These are phyloP conservation scores for Sitta carolinensis DNA, from an alignment of 2,797 vertebrate genomes.

Conservation along the genomic window DNA sequence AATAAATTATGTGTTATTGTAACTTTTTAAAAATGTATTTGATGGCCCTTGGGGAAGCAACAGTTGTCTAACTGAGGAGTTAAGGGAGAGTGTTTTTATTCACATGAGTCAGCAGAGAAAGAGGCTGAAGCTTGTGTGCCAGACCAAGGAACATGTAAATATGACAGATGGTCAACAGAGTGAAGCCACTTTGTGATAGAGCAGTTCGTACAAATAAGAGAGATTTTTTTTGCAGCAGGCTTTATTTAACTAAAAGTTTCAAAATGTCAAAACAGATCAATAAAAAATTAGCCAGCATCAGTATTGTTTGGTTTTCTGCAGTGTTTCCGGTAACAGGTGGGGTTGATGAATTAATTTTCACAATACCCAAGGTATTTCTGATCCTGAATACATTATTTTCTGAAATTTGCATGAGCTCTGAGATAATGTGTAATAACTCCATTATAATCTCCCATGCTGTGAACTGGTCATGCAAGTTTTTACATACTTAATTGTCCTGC, in stretches of 20 bases:
- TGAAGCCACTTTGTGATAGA: neutral
- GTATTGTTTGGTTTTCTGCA: neutral
- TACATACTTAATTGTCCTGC: neutral
- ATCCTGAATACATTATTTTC: slow-evolving; percentile 25
- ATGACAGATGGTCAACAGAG: neutral
- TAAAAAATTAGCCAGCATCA: neutral
- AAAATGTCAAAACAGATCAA: neutral
- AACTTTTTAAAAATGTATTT: neutral
- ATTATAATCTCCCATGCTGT: slow-evolving; percentile 35
- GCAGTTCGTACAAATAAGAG: neutral
- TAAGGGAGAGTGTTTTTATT: slow-evolving; percentile 28
- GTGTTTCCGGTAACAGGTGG: neutral
- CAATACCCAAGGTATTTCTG: neutral
- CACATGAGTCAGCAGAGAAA: slow-evolving; percentile 18
- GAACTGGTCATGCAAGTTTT: slow-evolving; percentile 66
- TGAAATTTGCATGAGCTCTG: slow-evolving; percentile 37
- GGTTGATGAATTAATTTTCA: neutral
- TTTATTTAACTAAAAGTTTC: slow-evolving; percentile 15
- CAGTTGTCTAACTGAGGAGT: neutral
- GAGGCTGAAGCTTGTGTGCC: slow-evolving; percentile 21
- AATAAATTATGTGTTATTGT: neutral
- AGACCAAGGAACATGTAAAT: slow-evolving; percentile 19
- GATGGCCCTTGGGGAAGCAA: neutral
- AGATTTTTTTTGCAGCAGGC: neutral
- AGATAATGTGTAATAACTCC: slow-evolving; percentile 58